Base-by-base conservation (phyloP, 37 sponge, comb jelly and placozoan species). In the Ephydatia muelleri region DNA sequence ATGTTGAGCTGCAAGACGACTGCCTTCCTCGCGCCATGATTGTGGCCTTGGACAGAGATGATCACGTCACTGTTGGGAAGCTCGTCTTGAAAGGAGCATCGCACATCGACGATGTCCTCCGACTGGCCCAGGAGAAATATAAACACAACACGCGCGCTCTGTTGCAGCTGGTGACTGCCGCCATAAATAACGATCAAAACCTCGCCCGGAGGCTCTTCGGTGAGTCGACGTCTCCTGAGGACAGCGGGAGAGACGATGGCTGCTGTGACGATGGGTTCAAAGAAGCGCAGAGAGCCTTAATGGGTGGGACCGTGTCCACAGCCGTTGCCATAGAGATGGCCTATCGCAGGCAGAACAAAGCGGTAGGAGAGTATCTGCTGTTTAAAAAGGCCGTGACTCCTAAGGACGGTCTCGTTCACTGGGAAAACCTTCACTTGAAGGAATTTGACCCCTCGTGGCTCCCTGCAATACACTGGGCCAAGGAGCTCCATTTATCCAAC, bases 141-240 rank as follows among this genome's bases (percentile, higher is more conserved):
- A 79, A 87, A 40, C 69, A 77, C 48, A 49, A 74, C 11, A 80
- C 84, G 27, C 29, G 70, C 33, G 91, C 87, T 25, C 79, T 86
- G 80, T 67, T 91, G 32, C 87, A 87, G 19, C 71, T 87, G 67
- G 65, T 87, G 11, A 79, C 47, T 16, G 87, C 91, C 14, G 87
- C 83, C 31, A 83, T 69, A 36, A 64, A 74, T 2, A 82, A 77
- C 33, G 66, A 91, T 33, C 29, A 73, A 6, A 36, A 75, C 25
- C 68, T 87, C 22, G 77, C 86, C 28, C 69, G 64, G 57, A 64
- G 66, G 49, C 76, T 91, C 48, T 91, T 80, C 73, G 91, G 91
- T 38, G 71, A 83, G 21, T 22, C 30, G 3, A 43, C 6, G 43
- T 43, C 43, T 43, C 32, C 70, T 28, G 28, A 38, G 12, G 28